Conservation (phyloP, 2,113 vertebrate species). For the Anolis carolinensis region DNA sequence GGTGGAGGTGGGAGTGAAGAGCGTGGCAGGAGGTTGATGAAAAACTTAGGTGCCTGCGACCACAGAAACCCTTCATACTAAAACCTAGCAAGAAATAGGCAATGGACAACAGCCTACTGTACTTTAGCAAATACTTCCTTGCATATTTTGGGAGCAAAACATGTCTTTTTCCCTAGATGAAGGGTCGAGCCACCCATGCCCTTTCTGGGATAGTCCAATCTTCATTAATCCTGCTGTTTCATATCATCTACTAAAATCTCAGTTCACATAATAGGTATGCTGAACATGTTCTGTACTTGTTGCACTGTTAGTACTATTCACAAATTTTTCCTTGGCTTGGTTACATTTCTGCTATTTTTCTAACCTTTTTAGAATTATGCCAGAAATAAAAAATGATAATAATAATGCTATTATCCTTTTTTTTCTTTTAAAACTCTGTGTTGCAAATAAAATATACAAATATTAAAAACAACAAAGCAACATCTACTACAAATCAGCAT, state of each 20-base stretch:
- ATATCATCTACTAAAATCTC: no score
- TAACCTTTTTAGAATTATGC: no score
- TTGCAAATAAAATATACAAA: no score
- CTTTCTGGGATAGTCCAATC: background rate
- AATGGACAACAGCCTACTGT: background rate
- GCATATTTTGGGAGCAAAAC: background rate
- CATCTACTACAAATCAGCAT: no score
- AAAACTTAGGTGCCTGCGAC: constrained; percentile 2
- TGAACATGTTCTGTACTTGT: no score
- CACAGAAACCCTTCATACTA: background rate
- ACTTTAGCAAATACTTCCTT: background rate
- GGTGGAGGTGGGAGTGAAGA: background rate
- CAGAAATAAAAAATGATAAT: no score
- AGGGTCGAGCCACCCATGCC: background rate
- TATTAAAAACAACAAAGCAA: no score
- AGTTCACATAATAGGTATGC: no score
- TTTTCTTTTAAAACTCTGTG: no score
- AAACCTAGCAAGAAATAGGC: background rate
- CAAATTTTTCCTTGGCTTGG: background rate
- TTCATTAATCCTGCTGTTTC: no score
- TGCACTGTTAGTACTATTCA: background rate
- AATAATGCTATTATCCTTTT: no score
- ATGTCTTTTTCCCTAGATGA: background rate
- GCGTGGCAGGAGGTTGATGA: constrained; percentile 8
- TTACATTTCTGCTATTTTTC: no score